Conservation (phyloP, 2,113 vertebrate genomes). For the Scartelaos histophorus region DNA sequence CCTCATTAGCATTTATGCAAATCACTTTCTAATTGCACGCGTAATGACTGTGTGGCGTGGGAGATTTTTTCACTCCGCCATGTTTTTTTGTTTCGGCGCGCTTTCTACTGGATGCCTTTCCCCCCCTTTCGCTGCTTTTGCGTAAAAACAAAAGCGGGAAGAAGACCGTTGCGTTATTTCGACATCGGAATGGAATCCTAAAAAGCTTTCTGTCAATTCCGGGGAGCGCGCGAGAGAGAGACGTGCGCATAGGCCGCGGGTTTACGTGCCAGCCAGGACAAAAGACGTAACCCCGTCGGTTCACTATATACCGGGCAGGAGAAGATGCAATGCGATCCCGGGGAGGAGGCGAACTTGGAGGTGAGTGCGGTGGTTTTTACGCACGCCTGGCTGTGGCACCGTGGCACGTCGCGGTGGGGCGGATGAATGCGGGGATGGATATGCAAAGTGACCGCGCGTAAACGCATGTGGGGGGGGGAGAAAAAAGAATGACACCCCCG, state of each 20-base stretch:
- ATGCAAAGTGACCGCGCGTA: constrained; percentile 48
- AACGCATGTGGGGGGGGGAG: not conserved
- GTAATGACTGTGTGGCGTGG: constrained; percentile 74
- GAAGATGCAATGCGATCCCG: not conserved
- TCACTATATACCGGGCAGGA: not conserved
- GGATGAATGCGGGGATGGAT: constrained; percentile 1
- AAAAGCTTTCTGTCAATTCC: constrained; percentile 23
- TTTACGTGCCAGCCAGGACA: constrained; percentile 16
- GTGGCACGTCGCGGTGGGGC: not conserved
- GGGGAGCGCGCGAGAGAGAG: not conserved
- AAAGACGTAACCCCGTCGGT: not conserved
- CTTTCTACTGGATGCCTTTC: constrained; percentile 48
- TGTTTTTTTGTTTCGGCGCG: constrained; percentile 60
- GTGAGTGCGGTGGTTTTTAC: constrained; percentile 34
- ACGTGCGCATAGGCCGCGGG: constrained; percentile 23
- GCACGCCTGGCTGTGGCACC: constrained; percentile 20
- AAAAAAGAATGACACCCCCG: not conserved
- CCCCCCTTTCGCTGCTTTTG: not conserved
- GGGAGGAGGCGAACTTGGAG: constrained; percentile 22
- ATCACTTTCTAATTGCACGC: constrained; percentile 87
- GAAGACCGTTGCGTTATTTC: constrained; percentile 1
- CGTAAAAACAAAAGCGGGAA: constrained; percentile 36
- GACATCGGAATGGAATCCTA: constrained; percentile 26
- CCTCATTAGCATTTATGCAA: constrained; percentile 94
- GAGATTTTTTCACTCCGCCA: constrained; percentile 70